Conservation (phyloP, 2,113 vertebrate genomes). For the Corapipo altera region DNA sequence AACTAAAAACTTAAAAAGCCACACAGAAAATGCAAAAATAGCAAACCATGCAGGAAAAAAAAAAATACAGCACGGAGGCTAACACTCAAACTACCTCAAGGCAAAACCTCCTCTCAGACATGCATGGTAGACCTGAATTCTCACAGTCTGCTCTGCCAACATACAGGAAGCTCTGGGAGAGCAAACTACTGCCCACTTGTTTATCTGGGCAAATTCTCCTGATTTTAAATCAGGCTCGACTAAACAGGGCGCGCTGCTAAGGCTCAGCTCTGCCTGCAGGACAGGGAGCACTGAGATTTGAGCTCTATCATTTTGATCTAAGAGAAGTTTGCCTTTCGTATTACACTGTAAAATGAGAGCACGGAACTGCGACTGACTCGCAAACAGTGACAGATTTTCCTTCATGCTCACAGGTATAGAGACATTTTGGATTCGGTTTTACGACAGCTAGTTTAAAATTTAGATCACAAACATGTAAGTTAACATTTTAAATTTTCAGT, state of each 20-base stretch:
- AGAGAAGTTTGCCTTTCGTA: constrained; percentile 50
- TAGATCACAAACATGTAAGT: not conserved
- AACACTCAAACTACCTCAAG: constrained; percentile 35
- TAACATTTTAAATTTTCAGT: constrained; percentile 15
- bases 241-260: not conserved
- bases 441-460: not conserved
- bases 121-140: constrained; percentile 39
- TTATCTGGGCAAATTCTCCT: constrained; percentile 15
- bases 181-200: constrained; percentile 10
- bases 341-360: not conserved
- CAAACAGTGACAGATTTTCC: not conserved
- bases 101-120: constrained; percentile 65
- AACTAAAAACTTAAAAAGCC: constrained; percentile 77
- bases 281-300: constrained; percentile 12
- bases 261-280: constrained; percentile 33
- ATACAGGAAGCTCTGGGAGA: not conserved
- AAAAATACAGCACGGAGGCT: constrained; percentile 65
- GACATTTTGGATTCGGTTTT: constrained; percentile 11
- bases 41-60: constrained; percentile 73
- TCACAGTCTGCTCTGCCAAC: constrained; percentile 49
- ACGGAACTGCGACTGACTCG: not conserved
- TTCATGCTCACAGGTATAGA: not conserved
- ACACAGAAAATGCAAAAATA: constrained; percentile 70
- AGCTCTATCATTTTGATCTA: constrained; percentile 22
- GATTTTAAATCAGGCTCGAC: constrained; percentile 13